Evolutionary conservation across 2,113 vertebrate genomes (phyloP).

Genomic region (Cryptoleucopteryx plumbea): DNA sequence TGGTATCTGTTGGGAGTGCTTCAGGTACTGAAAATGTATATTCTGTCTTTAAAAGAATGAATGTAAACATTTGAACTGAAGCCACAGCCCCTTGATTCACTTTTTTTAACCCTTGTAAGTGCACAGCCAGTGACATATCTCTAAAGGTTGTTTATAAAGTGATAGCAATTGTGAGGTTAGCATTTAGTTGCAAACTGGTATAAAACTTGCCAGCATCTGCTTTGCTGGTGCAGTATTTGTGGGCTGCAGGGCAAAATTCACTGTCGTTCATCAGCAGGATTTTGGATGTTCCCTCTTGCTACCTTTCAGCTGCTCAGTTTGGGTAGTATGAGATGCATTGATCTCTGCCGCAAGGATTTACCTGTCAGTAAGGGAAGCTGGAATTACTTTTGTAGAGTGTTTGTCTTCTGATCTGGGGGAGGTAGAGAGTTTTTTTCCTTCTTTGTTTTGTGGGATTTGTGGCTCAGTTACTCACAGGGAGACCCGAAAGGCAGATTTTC

Average conservation of each 20-base stretch:
- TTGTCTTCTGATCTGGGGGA: not conserved
- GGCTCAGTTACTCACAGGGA: not conserved
- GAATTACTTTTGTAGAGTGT: not conserved
- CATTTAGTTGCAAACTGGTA: not conserved
- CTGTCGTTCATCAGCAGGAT: not conserved
- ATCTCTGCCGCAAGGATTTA: not conserved
- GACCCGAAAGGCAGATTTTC: not conserved
- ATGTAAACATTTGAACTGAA: not conserved
- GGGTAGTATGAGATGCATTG: not conserved
- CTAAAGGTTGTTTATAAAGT: not conserved
- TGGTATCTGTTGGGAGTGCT: not conserved
- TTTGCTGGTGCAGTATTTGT: not conserved
- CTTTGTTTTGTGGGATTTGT: not conserved
- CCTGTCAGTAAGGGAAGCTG: not conserved
- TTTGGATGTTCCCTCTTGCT: not conserved
- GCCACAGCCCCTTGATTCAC: not conserved
- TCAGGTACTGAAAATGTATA: not conserved
- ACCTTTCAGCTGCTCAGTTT: not conserved
- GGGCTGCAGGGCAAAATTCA: not conserved
- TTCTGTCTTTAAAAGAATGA: not conserved
- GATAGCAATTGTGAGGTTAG: not conserved
- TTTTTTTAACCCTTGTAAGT: not conserved
- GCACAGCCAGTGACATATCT: not conserved
- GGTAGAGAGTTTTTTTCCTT: not conserved
- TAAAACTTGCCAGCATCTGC: not conserved